These are phyloP conservation scores for Neoarius graeffei DNA, from an alignment of 2,113 vertebrate species.

Conservation along the genomic window DNA sequence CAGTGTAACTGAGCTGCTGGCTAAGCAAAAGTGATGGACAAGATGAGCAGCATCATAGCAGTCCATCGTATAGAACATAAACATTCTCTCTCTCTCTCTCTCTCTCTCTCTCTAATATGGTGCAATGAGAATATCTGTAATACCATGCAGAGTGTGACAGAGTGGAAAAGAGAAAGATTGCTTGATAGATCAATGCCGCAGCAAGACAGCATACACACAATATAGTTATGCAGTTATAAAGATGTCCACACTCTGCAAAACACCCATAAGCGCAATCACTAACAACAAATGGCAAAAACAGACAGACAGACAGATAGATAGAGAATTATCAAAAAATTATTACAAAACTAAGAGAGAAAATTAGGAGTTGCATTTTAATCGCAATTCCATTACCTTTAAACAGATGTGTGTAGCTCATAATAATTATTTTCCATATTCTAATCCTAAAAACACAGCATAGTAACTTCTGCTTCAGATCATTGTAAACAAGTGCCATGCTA, in stretches of 20 bases:
- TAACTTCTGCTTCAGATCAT: slow-evolving; percentile 1
- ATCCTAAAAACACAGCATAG: background rate
- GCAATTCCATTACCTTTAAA: background rate
- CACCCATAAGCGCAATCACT: background rate
- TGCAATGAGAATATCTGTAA: slow-evolving; percentile 32
- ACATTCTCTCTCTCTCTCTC: background rate
- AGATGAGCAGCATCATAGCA: background rate
- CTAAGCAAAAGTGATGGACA: slow-evolving; percentile 32
- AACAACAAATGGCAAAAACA: background rate
- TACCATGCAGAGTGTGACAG: slow-evolving; percentile 19
- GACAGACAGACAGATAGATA: background rate
- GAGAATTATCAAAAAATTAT: background rate
- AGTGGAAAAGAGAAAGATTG: background rate
- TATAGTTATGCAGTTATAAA: slow-evolving; percentile 3
- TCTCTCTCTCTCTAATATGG: slow-evolving; percentile 10
- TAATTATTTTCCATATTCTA: background rate
- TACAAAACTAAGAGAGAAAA: background rate
- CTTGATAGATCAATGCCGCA: background rate
- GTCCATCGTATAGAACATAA: background rate
- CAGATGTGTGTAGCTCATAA: background rate
- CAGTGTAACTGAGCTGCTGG: slow-evolving; percentile 22
- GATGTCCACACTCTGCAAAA: background rate
- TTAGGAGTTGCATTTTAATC: background rate
- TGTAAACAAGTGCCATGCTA: slow-evolving; percentile 37
- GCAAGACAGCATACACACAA: background rate